phyloP scores from a whole-genome alignment of 1,140 invertebrate genomes.

The Ostrea denselamellosa region DNA sequence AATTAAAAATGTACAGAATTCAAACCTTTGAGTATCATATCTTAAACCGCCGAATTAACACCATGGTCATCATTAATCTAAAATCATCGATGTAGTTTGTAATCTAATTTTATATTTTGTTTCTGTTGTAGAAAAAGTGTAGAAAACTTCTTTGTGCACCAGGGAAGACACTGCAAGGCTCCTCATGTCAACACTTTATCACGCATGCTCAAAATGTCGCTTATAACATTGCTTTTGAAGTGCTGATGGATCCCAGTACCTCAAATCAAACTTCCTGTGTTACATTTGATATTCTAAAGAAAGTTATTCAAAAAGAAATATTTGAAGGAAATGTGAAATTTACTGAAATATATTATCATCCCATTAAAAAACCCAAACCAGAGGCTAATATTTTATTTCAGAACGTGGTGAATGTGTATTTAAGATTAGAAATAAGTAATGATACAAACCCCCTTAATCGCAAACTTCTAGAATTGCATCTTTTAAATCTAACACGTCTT shows the following conservation, averaged over 20 bases:
- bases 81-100: too few relatives aligned
- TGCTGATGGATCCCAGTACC: not conserved
- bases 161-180: not conserved
- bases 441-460: too few relatives aligned
- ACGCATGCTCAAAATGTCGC: not conserved
- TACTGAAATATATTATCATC: not conserved
- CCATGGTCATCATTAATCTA: too few relatives aligned
- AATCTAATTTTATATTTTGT: too few relatives aligned
- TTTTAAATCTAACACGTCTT: not conserved
- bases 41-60: too few relatives aligned
- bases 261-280: not conserved
- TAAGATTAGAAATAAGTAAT: not conserved
- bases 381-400: not conserved
- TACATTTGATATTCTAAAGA: not conserved
- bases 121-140: not conserved
- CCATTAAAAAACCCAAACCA: not conserved
- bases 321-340: not conserved
- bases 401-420: not conserved
- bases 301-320: not conserved
- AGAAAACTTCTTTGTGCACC: not conserved
- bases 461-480: not conserved
- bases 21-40: too few relatives aligned
- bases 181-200: not conserved
- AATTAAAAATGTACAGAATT: too few relatives aligned
- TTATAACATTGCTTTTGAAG: not conserved